phyloP scores from a whole-genome alignment of 2,113 vertebrate species.

The human region GRCh38 chr16:26993501-26994000 shows the following conservation, averaged over 20 bases:
- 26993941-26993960: neutral
- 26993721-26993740: neutral
- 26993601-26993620: neutral
- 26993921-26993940: neutral
- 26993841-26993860: neutral
- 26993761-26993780: neutral
- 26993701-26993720: neutral
- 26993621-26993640: neutral
- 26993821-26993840: neutral
- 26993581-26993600: neutral
- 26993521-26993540: neutral
- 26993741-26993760: neutral
- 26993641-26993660: accelerated
- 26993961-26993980: neutral
- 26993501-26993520: neutral
- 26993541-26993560: no score
- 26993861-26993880: neutral
- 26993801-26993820: neutral
- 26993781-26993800: neutral
- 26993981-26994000: neutral
- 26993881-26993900: neutral
- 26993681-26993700: neutral
- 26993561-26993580: neutral
- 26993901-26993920: neutral
- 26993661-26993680: neutral